Evolutionary conservation across 1,140 invertebrate genomes (phyloP).

Genomic region (Eumaeus atala): DNA sequence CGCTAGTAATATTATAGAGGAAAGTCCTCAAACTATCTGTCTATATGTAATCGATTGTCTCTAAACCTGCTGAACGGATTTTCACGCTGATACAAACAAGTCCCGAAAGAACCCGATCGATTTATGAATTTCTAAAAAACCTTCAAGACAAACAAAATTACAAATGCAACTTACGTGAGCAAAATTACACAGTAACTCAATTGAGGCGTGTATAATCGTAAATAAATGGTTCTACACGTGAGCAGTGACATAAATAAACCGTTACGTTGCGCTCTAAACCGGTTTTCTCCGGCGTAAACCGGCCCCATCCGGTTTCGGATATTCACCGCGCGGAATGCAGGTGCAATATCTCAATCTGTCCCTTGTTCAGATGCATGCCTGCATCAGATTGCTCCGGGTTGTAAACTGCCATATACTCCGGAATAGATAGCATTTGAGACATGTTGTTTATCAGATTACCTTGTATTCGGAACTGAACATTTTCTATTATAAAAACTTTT

Average conservation of each 20-base stretch:
- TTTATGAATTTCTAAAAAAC: not conserved
- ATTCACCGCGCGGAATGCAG: conserved; percentile 28
- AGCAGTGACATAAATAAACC: conserved; percentile 25
- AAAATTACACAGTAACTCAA: conserved; percentile 18
- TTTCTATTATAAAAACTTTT: conserved; percentile 11
- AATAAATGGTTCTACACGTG: conserved; percentile 13
- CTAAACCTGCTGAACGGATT: too few species aligned
- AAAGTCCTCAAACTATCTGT: too few species aligned
- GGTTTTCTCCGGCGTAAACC: conserved; percentile 26
- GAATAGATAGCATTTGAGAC: conserved; percentile 17
- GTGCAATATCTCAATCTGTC: conserved; percentile 38
- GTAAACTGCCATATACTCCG: conserved; percentile 18
- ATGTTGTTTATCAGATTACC: conserved; percentile 20
- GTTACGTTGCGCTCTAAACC: conserved; percentile 20
- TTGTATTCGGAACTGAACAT: conserved; percentile 7
- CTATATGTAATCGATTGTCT: too few species aligned
- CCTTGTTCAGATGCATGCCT: conserved; percentile 26
- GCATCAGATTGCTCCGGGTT: conserved; percentile 26
- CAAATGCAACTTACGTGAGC: not conserved
- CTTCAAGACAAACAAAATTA: conserved; percentile 6
- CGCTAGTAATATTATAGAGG: too few species aligned
- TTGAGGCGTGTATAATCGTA: conserved; percentile 17
- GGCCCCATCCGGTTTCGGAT: conserved; percentile 28
- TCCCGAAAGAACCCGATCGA: too few species aligned
- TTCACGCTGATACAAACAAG: too few species aligned